phyloP scores from a whole-genome alignment of 2,888 invertebrate genomes.

The Gastracanthus pulcherrimus region DNA sequence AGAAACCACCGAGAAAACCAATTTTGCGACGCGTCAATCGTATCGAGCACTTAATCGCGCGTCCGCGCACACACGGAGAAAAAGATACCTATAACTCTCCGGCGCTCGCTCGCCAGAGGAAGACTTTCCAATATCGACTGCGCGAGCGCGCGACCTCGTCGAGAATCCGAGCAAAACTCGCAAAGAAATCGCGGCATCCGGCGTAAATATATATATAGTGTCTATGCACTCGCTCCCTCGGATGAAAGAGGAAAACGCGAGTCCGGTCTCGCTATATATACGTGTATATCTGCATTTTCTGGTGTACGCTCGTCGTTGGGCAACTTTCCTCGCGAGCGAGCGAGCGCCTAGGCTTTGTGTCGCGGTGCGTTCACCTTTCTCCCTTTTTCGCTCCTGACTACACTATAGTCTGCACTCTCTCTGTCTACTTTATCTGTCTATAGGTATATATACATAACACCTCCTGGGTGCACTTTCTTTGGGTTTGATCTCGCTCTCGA shows the following conservation, averaged over 20 bases:
- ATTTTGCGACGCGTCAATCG: neutral
- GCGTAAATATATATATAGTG: neutral
- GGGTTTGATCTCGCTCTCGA: no score
- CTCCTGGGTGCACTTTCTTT: constrained; percentile 12
- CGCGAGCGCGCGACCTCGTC: neutral
- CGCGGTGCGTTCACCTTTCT: constrained; percentile 49
- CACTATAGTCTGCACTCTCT: no score
- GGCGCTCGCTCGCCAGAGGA: no score
- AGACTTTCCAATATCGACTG: constrained; percentile 20
- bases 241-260: neutral
- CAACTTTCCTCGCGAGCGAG: constrained; percentile 37
- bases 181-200: neutral
- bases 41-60: neutral
- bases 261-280: neutral
- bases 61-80: neutral
- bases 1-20: neutral
- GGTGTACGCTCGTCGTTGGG: constrained; percentile 16
- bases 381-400: neutral
- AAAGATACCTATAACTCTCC: no score
- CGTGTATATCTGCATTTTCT: neutral
- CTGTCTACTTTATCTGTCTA: neutral
- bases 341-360: constrained; percentile 20
- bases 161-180: neutral
- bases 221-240: neutral
- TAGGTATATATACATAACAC: neutral